Conservation (phyloP, 1,140 invertebrate genomes). For the Drosophila pandora region DNA sequence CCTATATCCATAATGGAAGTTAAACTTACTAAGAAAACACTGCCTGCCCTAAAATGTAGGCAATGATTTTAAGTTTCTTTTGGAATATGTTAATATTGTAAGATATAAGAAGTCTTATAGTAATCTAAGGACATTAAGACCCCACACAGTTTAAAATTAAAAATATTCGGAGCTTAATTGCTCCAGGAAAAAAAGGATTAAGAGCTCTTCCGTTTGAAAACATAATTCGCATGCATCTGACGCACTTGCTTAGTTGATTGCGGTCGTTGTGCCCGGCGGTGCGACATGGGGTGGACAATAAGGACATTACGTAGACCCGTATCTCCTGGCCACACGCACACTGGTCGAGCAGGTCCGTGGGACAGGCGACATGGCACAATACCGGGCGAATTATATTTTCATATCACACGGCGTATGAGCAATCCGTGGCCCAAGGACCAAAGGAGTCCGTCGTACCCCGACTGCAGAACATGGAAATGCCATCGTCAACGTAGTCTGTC, state of each 20-base stretch:
- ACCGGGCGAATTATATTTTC: slow-evolving; percentile 73
- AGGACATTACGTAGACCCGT: slow-evolving; percentile 21
- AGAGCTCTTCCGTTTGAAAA: slow-evolving; percentile 13
- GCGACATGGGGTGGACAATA: slow-evolving; percentile 7
- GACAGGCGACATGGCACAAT: slow-evolving; percentile 42
- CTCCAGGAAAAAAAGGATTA: slow-evolving; percentile 12
- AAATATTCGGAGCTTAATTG: background rate
- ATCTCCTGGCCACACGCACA: slow-evolving; percentile 58
- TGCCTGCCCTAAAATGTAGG: no score
- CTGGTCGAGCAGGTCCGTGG: slow-evolving; percentile 14
- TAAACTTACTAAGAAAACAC: no score
- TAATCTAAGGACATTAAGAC: no score
- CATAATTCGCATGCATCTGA: slow-evolving; percentile 25
- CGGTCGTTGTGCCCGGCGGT: slow-evolving; percentile 29
- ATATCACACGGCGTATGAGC: slow-evolving; percentile 59
- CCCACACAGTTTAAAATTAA: no score
- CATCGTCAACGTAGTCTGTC: slow-evolving; percentile 28
- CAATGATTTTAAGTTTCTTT: no score
- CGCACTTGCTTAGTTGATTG: slow-evolving; percentile 61
- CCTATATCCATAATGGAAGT: no score
- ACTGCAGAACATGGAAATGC: slow-evolving; percentile 38
- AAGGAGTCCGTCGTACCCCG: background rate
- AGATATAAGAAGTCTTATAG: no score
- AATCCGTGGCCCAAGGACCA: slow-evolving; percentile 27
- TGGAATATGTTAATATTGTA: no score